Evolutionary conservation across 2,113 vertebrate species (phyloP).

Genomic region (Callionymus lyra): DNA sequence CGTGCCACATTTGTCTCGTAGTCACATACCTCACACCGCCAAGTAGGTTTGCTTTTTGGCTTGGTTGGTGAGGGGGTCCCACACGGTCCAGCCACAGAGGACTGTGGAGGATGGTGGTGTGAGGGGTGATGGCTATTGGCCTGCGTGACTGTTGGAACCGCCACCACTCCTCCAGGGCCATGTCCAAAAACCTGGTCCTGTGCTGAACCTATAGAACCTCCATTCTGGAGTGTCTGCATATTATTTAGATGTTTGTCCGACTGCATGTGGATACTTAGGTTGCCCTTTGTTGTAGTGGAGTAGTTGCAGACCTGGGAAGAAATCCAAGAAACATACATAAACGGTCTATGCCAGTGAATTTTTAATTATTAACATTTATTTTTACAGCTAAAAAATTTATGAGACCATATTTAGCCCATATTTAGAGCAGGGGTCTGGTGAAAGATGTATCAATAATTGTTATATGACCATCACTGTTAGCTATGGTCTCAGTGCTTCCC

Average conservation of each 20-base stretch:
- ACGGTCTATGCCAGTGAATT: no score
- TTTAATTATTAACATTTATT: no score
- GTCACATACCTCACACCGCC: slow-evolving; percentile 97
- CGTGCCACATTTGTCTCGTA: slow-evolving; percentile 97
- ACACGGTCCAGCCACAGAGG: slow-evolving; percentile 77
- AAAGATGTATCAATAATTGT: no score
- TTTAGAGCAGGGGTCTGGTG: no score
- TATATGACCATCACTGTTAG: no score
- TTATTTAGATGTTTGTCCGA: slow-evolving; percentile 99
- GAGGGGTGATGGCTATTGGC: slow-evolving; percentile 68
- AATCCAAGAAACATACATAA: no score
- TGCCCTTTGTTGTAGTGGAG: slow-evolving; percentile 98
- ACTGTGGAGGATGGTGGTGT: slow-evolving; percentile 69
- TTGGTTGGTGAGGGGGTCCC: slow-evolving; percentile 93
- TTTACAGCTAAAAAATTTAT: no score
- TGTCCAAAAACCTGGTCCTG: slow-evolving; percentile 92
- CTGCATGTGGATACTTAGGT: slow-evolving; percentile 99
- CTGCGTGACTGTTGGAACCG: slow-evolving; percentile 70
- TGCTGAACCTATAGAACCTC: slow-evolving; percentile 65
- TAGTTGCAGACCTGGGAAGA: slow-evolving; percentile 86
- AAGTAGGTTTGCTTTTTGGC: slow-evolving; percentile 96
- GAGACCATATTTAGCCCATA: no score
- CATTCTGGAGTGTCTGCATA: slow-evolving; percentile 98
- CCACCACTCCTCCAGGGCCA: slow-evolving; percentile 72
- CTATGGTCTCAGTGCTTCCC: no score